A percentile compares a stretch with the other conserved stretches of the same genome.
phyloP scores from a whole-genome alignment of 2,113 vertebrate genomes.

The Poeciliopsis prolifica region DNA sequence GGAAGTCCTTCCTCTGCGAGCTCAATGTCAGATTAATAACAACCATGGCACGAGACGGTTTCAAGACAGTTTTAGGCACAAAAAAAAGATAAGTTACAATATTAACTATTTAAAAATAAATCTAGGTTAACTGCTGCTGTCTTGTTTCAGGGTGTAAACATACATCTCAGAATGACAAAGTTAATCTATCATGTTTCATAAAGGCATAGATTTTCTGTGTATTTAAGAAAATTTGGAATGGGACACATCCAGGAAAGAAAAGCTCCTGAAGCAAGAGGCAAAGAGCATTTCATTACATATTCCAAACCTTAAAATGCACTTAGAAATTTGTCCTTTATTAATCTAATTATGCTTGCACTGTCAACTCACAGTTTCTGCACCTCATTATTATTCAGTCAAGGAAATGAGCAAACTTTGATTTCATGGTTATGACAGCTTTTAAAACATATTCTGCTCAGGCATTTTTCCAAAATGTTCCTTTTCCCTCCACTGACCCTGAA shows the following conservation, averaged over 20 bases:
- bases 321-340: not conserved
- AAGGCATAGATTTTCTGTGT: not conserved
- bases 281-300: not conserved
- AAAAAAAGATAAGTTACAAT: not conserved
- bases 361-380: not conserved
- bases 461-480: not conserved
- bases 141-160: not conserved
- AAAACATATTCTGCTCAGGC: slow-evolving; percentile 4
- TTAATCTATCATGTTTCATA: not conserved
- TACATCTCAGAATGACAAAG: not conserved
- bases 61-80: not conserved
- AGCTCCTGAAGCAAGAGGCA: not conserved
- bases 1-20: not conserved
- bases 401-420: not conserved
- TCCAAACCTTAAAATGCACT: not conserved
- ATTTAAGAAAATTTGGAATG: not conserved
- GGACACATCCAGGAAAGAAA: not conserved
- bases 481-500: slow-evolving; percentile 4
- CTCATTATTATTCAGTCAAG: not conserved
- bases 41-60: not conserved
- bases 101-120: no score
- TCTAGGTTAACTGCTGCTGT: not conserved
- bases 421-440: not conserved
- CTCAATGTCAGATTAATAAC: not conserved
- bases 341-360: not conserved